Conservation (phyloP, 1,140 invertebrate genomes). For the Babylonia areolata region DNA sequence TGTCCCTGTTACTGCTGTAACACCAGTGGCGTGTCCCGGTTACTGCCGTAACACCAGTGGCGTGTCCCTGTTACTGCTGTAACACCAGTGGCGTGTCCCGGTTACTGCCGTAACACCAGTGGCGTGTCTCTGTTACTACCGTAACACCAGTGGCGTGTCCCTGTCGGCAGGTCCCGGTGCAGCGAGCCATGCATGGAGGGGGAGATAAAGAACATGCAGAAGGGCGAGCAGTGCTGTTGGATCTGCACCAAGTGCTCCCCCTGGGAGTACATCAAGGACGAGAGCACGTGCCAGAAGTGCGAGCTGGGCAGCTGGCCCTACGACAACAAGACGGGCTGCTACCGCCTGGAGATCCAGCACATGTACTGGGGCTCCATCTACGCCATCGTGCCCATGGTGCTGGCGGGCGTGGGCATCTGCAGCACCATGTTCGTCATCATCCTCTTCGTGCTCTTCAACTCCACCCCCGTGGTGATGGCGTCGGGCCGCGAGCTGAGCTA, state of each 20-base stretch:
- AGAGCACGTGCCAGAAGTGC: constrained; percentile 82
- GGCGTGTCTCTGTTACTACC: too few species aligned
- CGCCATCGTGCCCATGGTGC: constrained; percentile 78
- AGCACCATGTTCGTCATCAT: constrained; percentile 68
- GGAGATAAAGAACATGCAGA: constrained; percentile 92
- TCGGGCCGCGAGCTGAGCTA: constrained; percentile 74
- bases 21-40: too few species aligned
- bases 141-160: too few species aligned
- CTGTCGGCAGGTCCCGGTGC: constrained; percentile 79
- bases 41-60: too few species aligned
- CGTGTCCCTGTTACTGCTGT: too few species aligned
- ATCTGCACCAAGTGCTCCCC: constrained; percentile 80
- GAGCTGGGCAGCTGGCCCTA: constrained; percentile 77
- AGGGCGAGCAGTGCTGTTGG: constrained; percentile 93
- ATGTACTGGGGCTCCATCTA: constrained; percentile 80
- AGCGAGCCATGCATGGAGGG: constrained; percentile 81
- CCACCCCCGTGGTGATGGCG: constrained; percentile 75
- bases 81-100: too few species aligned
- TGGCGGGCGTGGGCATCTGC: constrained; percentile 78
- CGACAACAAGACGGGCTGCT: constrained; percentile 70
- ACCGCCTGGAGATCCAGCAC: constrained; percentile 76
- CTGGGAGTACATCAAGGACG: constrained; percentile 80
- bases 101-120: too few species aligned
- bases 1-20: too few species aligned
- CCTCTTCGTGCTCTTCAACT: constrained; percentile 71